Conservation (phyloP, 1,140 invertebrate genomes). For the Scaptodrosophila lebanonensis region DNA sequence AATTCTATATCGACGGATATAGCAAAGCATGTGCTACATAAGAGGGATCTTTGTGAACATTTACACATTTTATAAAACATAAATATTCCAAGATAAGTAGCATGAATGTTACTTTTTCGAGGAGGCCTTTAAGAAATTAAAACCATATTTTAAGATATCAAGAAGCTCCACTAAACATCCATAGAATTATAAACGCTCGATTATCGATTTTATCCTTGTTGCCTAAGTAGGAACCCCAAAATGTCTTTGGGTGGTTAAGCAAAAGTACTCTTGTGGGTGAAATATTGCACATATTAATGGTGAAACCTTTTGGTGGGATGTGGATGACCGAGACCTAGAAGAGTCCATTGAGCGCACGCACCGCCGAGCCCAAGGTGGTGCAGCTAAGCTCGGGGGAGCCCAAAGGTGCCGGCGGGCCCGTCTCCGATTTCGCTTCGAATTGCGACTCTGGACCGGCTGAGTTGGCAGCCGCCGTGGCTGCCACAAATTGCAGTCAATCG, state of each 20-base stretch:
- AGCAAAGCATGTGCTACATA: too few relatives aligned
- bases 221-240: too few relatives aligned
- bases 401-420: not conserved
- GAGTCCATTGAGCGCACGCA: constrained; percentile 63
- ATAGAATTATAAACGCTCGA: too few relatives aligned
- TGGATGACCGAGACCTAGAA: constrained; percentile 26
- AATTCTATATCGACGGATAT: too few relatives aligned
- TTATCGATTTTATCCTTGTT: too few relatives aligned
- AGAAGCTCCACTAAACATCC: too few relatives aligned
- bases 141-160: not conserved
- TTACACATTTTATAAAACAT: too few relatives aligned
- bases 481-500: constrained; percentile 56
- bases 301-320: constrained; percentile 66
- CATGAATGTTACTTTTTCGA: too few relatives aligned
- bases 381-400: constrained; percentile 36
- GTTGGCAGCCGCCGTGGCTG: constrained; percentile 22
- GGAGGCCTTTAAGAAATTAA: too few relatives aligned
- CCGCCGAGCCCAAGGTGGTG: constrained; percentile 57
- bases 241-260: too few relatives aligned
- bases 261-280: not conserved
- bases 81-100: too few relatives aligned
- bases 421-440: constrained; percentile 1
- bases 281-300: constrained; percentile 59
- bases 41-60: too few relatives aligned
- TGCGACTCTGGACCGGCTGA: not conserved